Evolutionary conservation across 1,140 invertebrate species (phyloP), one percentile per base, ranked within the genome.

Genomic region (Bicyclus anynana): DNA sequence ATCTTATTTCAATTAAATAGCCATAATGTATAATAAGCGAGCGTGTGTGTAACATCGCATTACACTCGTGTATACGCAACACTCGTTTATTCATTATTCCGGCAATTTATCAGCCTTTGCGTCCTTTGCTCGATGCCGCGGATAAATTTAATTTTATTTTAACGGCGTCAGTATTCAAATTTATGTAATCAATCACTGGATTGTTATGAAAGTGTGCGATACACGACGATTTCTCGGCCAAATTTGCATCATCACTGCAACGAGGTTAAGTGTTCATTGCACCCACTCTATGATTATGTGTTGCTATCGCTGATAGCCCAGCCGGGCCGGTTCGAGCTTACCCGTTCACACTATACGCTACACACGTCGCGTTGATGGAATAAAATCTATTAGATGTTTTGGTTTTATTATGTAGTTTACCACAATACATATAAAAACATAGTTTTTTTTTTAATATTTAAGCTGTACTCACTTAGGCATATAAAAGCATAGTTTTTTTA

Each of bases 201-300:
- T 87, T 80, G 82, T 87, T 87, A 84, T 85, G 84, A 85, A 87
- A 87, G 82, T 84, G 77, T 77, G 74, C 72, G 72, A 84, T 82
- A 77, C 77, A 67, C 76, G 77, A 76, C 69, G 78, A 84, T 84
- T 87, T 82, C 81, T 84, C 75, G 76, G 75, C 63, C 77, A 69
- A 77, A 84, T 85, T 87, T 84, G 77, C 84, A 83, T 83, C 82
- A 84, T 73, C 77, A 69, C 53, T 72, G 77, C 73, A 74, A 75
- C 52, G 63, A 72, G 74, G 74, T 76, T 82, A 74, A 72, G 65
- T 73, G 59, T 68, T 58, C 56, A 54, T 63, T 72, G 65, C 65
- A 71, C 62, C 54, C 67, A 67, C 64, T 74, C 65, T 57, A 59
- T 56, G 53, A 53, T 56, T 59, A 61, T 67, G 18, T 44, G 40